Evolutionary conservation across 2,113 vertebrate genomes (phyloP).

Genomic region (Mormyrus lacerda): DNA sequence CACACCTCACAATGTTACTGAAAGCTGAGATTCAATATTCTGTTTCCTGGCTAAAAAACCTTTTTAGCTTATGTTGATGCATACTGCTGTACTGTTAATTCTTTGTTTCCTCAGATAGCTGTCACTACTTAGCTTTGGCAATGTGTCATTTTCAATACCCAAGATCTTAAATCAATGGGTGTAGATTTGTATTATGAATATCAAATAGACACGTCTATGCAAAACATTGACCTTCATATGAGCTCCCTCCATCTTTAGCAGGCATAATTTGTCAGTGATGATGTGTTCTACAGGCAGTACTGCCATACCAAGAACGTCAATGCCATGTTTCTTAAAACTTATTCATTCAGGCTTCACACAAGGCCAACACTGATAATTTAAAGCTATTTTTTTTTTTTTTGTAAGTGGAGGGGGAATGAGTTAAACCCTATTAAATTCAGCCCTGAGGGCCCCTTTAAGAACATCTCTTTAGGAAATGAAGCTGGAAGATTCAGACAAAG

Average conservation of each 20-base stretch:
- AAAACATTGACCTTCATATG: not conserved
- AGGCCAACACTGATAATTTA: not conserved
- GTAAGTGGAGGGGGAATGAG: not conserved
- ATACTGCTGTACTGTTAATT: not conserved
- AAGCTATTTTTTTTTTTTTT: conserved; percentile 12
- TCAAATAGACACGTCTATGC: not conserved
- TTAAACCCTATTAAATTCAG: not conserved
- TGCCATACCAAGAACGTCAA: not conserved
- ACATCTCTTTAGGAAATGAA: not conserved
- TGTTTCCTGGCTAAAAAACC: not conserved
- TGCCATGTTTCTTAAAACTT: not conserved
- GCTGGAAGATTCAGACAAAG: not conserved
- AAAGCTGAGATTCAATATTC: not conserved
- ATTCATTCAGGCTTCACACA: not conserved
- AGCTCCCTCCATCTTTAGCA: conserved; percentile 4
- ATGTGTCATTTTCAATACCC: not conserved
- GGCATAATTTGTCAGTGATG: conserved; percentile 26
- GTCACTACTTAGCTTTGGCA: not conserved
- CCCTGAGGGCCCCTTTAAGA: conserved; percentile 7
- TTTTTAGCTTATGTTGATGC: not conserved
- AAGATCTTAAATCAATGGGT: not conserved
- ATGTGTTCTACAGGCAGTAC: not conserved
- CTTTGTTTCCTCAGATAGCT: not conserved
- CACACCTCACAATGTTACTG: not conserved
- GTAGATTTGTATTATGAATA: not conserved